Base-by-base conservation (phyloP, 2,888 invertebrate species). In the Andrena trimmerana region DNA sequence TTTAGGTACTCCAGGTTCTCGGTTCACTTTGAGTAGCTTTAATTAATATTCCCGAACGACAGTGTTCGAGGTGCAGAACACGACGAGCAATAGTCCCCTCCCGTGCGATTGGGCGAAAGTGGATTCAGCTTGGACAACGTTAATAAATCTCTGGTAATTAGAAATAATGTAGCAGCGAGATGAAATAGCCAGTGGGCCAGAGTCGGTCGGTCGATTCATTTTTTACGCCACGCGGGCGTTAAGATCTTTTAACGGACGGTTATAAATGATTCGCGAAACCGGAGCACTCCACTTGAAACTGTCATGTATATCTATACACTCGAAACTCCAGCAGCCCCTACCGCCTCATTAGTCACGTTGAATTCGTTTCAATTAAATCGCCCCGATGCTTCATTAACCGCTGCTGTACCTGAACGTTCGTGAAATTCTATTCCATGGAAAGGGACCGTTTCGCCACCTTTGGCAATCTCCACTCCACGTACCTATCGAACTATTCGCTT, bases 81-180 rank as follows among this genome's bases (percentile, higher is more conserved):
- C 48, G 33, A 50, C 8, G 33, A 8, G 68, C 13, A 16, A n/a
- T 2, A n/a, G 27, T 7, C 10, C 50, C n/a, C 5, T 42, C 52
- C 36, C 7, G 13, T 16, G 31, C 52, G 36, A 0, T 7, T n/a
- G 31, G 31, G 8, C 72, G 63, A 75, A 78, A 82, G 77, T 67
- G 81, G 82, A 85, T 82, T 71, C 78, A 71, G 65, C 69, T 69
- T 76, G 62, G 87, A 82, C 84, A 86, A 78, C 84, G 86, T 89
- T 89, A 87, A 90, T 90, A 90, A 90, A 90, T 90, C 90, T 89
- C 86, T 73, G 83, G 90, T 89, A 90, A 90, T 90, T 90, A 90
- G 86, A 87, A 90, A 89, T 89, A 89, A 90, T 89, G 86, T 88
- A 84, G 82, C 76, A 63, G 68, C 81, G 81, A 71, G 82, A 87